Evolutionary conservation across 2,113 vertebrate species (phyloP), one percentile per base, ranked within the genome.

Genomic region (Pedetes capensis): DNA sequence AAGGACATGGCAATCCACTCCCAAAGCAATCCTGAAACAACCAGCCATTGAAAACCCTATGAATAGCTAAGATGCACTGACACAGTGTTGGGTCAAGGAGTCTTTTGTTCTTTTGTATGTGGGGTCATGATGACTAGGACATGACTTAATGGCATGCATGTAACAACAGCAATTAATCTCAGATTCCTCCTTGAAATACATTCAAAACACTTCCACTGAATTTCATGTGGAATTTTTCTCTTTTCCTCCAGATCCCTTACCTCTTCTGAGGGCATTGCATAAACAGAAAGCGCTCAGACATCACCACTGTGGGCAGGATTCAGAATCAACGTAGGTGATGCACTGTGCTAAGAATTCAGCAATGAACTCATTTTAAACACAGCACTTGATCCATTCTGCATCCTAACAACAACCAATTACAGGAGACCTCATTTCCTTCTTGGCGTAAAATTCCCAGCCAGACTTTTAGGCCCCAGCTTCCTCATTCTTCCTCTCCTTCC

Each of bases 141-240:
- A n/a, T n/a, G n/a, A n/a, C n/a, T n/a, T n/a, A n/a, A n/a, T n/a
- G n/a, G n/a, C n/a, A n/a, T n/a, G n/a, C n/a, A n/a, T n/a, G n/a
- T n/a, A n/a, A n/a, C n/a, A n/a, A n/a, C n/a, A n/a, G n/a, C n/a
- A n/a, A n/a, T n/a, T n/a, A n/a, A n/a, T 98, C 96, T 97, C 96
- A 97, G 96, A 95, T 89, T 95, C 97, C 96, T 98, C 96, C 97
- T 98, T 97, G 97, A 98, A 97, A 98, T 97, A 95, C 87, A 94
- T 98, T 98, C 96, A 98, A 98, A 98, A 91, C 96, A 96, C 96
- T 96, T 98, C 93, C 97, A 98, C 95, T 98, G 97, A 97, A 98
- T 97, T 97, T 95, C 95, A 97, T 94, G 96, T 97, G 95, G 97
- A 74, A 96, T 96, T 47, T 63, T 18, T 17, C 42, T 42, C 8